Evolutionary conservation across 2,113 vertebrate species (phyloP), one percentile per base, ranked within the genome.

Genomic region (Chaetodon auriga): DNA sequence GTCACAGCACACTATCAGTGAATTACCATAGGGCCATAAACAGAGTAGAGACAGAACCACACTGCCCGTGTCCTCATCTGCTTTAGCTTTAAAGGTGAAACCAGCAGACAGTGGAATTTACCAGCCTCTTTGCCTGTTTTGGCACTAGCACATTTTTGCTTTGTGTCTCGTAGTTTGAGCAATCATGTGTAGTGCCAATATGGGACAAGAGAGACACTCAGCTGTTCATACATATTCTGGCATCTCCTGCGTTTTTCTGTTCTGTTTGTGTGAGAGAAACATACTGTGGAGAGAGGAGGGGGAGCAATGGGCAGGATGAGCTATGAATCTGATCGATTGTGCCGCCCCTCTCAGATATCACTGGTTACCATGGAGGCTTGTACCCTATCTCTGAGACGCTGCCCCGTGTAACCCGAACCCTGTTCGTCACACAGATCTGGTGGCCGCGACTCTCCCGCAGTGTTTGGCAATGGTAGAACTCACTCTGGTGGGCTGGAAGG

Each of bases 111-210:
- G 14, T 3, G 14, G n/a, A 15, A 15, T 43, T 41, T 30, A 41
- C 3, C 16, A 70, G 72, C 89, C 93, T 86, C 97, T 96, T 93
- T 92, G 97, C 98, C 97, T 93, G 91, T 96, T 99, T 99, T 99
- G 98, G 98, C 98, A 99, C 98, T 99, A 99, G 98, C 98, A 99
- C 98, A 99, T 99, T 99, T 99, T 99, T 99, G 98, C 97, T 99
- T 97, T 95, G 92, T 97, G 92, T 92, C 94, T 96, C 90, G 80
- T 75, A 84, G 18, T 93, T 95, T 93, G 97, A 98, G 97, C 98
- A 99, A 99, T 99, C 97, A 98, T 99, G 98, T 99, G 97, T 97
- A 96, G 98, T 99, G 98, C 97, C 98, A 99, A 97, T 96, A 97
- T 99, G 93, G 97, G 98, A 99, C 74, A 84, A 95, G 97, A 95